phyloP scores from a whole-genome alignment of 2,888 invertebrate genomes.

The Laothoe populi region DNA sequence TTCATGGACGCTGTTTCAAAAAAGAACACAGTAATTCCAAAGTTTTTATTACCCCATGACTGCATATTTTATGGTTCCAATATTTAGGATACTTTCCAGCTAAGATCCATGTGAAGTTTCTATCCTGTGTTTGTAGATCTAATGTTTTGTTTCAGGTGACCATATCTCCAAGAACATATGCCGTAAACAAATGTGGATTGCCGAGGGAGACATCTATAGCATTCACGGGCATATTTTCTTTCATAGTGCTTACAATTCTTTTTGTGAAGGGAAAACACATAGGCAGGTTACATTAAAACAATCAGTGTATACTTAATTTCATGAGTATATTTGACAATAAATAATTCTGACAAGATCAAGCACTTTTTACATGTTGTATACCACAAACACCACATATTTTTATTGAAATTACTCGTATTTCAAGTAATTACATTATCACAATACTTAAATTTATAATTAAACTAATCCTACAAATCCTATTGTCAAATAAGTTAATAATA shows the following conservation, averaged over 20 bases:
- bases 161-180: slow-evolving; percentile 59
- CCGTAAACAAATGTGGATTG: slow-evolving; percentile 65
- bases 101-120: too few relatives aligned
- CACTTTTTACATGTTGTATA: slow-evolving; percentile 76
- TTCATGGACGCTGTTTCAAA: too few relatives aligned
- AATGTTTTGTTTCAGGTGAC: slow-evolving; percentile 56
- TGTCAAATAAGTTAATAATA: slow-evolving; percentile 70
- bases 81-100: background rate
- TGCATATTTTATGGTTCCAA: too few relatives aligned
- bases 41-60: too few relatives aligned
- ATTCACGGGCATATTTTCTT: slow-evolving; percentile 55
- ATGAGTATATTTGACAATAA: slow-evolving; percentile 80
- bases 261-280: slow-evolving; percentile 43
- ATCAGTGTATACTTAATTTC: slow-evolving; percentile 56
- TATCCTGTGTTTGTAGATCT: too few relatives aligned
- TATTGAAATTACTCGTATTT: slow-evolving; percentile 33
- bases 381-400: slow-evolving; percentile 37
- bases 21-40: too few relatives aligned
- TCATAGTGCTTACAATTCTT: slow-evolving; percentile 46
- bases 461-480: slow-evolving; percentile 34
- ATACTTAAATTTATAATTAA: slow-evolving; percentile 52
- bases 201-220: slow-evolving; percentile 66
- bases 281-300: slow-evolving; percentile 48
- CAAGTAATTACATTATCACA: slow-evolving; percentile 72
- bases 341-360: slow-evolving; percentile 83